Evolutionary conservation across 2,888 invertebrate genomes (phyloP).

Genomic region (Drosophila antonietae): DNA sequence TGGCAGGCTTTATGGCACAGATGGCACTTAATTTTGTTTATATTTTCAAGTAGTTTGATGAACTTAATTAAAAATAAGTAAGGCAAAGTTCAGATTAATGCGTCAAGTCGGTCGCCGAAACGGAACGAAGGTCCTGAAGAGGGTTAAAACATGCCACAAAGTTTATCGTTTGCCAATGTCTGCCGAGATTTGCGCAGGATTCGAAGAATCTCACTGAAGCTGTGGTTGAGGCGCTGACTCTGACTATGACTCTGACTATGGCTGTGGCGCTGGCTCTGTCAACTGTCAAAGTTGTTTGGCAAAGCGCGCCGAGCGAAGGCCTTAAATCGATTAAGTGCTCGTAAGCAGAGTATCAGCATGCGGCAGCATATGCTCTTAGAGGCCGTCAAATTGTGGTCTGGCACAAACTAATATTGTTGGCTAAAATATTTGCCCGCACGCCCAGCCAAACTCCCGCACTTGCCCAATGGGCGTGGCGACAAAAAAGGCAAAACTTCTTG

Average conservation of each 20-base stretch:
- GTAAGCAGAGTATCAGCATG: conserved; percentile 52
- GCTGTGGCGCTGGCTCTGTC: conserved; percentile 33
- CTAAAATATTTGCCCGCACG: conserved; percentile 53
- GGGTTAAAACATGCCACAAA: conserved; percentile 53
- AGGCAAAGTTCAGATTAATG: conserved; percentile 73
- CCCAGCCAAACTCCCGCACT: background rate
- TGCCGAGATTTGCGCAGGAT: conserved; percentile 38
- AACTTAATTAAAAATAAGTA: conserved; percentile 79
- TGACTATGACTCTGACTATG: background rate
- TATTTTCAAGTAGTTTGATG: conserved; percentile 74
- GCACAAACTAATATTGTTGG: conserved; percentile 58
- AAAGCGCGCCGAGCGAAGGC: conserved; percentile 33
- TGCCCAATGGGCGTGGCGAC: background rate
- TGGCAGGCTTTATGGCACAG: conserved; percentile 6
- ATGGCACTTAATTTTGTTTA: conserved; percentile 69
- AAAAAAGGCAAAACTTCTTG: conserved; percentile 45
- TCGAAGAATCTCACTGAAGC: background rate
- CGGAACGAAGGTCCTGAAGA: conserved; percentile 42
- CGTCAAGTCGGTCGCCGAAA: conserved; percentile 23
- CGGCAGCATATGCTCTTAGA: conserved; percentile 35
- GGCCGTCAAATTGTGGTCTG: conserved; percentile 52
- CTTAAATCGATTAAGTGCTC: conserved; percentile 61
- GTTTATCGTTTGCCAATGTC: conserved; percentile 42
- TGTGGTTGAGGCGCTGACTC: conserved; percentile 21
- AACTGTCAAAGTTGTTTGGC: conserved; percentile 55